phyloP scores from a whole-genome alignment of 2,797 vertebrate species.

The Astyanax mexicanus region DNA sequence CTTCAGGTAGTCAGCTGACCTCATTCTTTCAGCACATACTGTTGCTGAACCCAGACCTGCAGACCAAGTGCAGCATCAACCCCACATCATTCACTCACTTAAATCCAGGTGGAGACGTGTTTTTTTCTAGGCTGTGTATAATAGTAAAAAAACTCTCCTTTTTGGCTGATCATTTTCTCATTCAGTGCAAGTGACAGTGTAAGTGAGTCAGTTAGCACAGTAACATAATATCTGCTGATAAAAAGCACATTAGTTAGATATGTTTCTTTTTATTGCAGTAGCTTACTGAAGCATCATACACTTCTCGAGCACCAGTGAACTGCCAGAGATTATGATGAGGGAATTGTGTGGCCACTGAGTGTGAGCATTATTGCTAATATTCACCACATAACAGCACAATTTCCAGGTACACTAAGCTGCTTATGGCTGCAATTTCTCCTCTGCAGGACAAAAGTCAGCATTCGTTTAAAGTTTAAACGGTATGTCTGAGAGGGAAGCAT shows the following conservation, averaged over 20 bases:
- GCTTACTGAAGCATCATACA: neutral
- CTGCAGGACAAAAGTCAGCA: neutral
- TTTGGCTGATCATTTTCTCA: neutral
- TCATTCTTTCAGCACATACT: too few relatives aligned
- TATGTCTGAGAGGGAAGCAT: conserved; percentile 6
- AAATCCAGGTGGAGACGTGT: too few relatives aligned
- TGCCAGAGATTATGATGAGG: neutral
- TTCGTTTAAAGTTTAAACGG: neutral
- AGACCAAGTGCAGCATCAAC: too few relatives aligned
- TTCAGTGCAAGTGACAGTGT: neutral
- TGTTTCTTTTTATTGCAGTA: too few relatives aligned
- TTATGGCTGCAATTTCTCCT: neutral
- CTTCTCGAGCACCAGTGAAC: neutral
- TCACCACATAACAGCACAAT: neutral
- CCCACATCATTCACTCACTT: too few relatives aligned
- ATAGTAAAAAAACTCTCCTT: neutral
- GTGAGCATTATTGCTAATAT: neutral
- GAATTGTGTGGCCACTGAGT: neutral
- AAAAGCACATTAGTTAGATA: too few relatives aligned
- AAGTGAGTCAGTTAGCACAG: too few relatives aligned
- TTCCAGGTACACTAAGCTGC: neutral
- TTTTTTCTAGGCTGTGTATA: neutral
- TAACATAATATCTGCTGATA: too few relatives aligned
- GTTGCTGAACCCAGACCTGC: too few relatives aligned
- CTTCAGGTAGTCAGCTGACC: too few relatives aligned